Conservation (phyloP, 2,888 invertebrate genomes). For the Campopleginae sp. region DNA sequence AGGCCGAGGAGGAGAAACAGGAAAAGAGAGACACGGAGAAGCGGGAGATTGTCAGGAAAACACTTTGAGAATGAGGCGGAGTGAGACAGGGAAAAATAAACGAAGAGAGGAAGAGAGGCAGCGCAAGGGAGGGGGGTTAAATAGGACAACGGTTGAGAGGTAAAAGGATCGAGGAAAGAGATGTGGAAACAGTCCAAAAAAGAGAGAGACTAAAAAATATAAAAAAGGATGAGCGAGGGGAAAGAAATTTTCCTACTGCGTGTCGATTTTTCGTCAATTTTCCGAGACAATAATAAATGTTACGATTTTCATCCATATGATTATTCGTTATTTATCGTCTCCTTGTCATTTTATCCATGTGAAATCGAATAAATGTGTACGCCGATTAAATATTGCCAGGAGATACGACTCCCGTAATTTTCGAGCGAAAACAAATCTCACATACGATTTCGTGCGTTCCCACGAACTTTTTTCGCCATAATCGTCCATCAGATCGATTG, state of each 20-base stretch:
- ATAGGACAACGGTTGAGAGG: background rate
- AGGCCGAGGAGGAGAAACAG: slow-evolving; percentile 9
- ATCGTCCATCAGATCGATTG: background rate
- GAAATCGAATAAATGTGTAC: slow-evolving; percentile 55
- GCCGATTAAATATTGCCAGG: slow-evolving; percentile 25
- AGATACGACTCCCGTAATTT: slow-evolving; percentile 51
- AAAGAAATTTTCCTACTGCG: slow-evolving; percentile 2
- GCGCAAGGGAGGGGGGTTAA: background rate
- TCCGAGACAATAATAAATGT: background rate
- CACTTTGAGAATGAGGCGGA: background rate
- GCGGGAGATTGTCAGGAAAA: background rate
- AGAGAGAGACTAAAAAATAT: background rate
- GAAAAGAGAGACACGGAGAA: background rate
- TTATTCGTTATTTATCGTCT: slow-evolving; percentile 20
- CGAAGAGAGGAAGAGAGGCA: background rate
- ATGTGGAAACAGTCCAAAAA: background rate
- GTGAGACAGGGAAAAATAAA: background rate
- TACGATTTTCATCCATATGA: slow-evolving; percentile 10
- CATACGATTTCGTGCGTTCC: slow-evolving; percentile 49
- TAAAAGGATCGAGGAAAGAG: background rate
- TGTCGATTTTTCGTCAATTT: slow-evolving; percentile 25
- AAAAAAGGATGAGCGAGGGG: background rate
- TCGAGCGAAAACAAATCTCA: slow-evolving; percentile 45
- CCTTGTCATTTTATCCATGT: slow-evolving; percentile 2
- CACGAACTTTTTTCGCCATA: slow-evolving; percentile 1